Evolutionary conservation across 2,113 vertebrate species (phyloP), one percentile per base, ranked within the genome.

Genomic region (Steatornis caripensis): DNA sequence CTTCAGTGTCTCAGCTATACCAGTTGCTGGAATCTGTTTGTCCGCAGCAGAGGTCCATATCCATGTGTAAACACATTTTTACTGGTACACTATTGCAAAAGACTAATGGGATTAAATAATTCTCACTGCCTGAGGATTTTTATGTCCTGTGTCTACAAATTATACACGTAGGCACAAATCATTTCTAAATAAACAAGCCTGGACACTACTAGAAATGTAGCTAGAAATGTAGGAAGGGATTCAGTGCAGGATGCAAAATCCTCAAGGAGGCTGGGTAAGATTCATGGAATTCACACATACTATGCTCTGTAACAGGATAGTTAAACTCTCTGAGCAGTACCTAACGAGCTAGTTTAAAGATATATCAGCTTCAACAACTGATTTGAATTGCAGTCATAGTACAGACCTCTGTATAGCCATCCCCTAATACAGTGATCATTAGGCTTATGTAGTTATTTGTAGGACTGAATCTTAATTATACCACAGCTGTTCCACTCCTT

Each of bases 381-480:
- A 20, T 62, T 58, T 39, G 46, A 90, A 81, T 46, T 84, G 60
- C 41, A 84, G 46, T 53, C 43, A 39, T 58, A 74, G n/a, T 51
- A 80, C 37, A 93, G 76, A 62, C 15, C 16, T 89, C 60, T 45
- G 27, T 1, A 49, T 23, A 93, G 24, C 12, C 8, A 69, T 54
- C 62, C 41, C 46, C 43, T 36, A 65, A 74, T 85, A 53, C 9
- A 84, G 19, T 20, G 22, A 55, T 57, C 4, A 1, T 82, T 87
- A 62, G 77, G 19, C 8, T 51, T 86, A 87, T 43, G 64, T 55
- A 89, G 39, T 39, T 81, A 71, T 91, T 81, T 91, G 55, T 34
- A 71, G 46, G 62, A 84, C 29, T 90, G 84, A 89, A 93, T 90
- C 46, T 89, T 84, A 84, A 81, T 95, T 90, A 87, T 66, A 66